Evolutionary conservation across 1,140 invertebrate genomes (phyloP), one percentile per base, ranked within the genome.

Genomic region (Helicoverpa zea): DNA sequence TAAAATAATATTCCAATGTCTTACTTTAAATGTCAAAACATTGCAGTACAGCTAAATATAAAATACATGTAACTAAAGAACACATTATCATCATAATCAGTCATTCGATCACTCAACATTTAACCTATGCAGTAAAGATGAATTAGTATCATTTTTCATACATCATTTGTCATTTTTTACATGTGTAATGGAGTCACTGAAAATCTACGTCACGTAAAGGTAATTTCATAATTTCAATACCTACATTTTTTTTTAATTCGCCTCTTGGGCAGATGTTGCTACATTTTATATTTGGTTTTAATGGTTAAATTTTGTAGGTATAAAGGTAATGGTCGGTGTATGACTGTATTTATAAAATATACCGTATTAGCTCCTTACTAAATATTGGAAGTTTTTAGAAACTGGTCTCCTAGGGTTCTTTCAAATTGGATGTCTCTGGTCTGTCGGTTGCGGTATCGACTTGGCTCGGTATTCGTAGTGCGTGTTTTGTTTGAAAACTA

Each of bases 51-150:
- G n/a, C 66, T 70, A 70, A 70, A 52, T 70, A 70, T 52, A 51
- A 70, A 52, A 70, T 52, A 70, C 18, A 70, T 52, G 66, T 70
- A 52, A 70, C 49, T 70, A 70, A 66, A 66, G 66, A 70, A 70
- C 66, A 70, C 66, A 70, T 52, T 70, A 70, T 54, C 66, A 70
- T 70, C 54, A 70, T 29, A 70, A 70, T 70, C 66, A 70, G 66
- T 70, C 66, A 70, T 70, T 70, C 66, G 49, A 70, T 70, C 66
- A 70, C 66, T 70, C 66, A 70, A 70, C 66, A 52, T 70, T 70
- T 51, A 52, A 52, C 13, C 49, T 70, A 70, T 51, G 23, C 51
- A 51, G 52, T 14, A 14, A 29, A 52, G 18, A 66, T 49, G 47
- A 66, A 66, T 66, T 66, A 66, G 63, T 66, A 49, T 47, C 12